Conservation (phyloP, 2,888 invertebrate species). For the Lithophane ornitopus region DNA sequence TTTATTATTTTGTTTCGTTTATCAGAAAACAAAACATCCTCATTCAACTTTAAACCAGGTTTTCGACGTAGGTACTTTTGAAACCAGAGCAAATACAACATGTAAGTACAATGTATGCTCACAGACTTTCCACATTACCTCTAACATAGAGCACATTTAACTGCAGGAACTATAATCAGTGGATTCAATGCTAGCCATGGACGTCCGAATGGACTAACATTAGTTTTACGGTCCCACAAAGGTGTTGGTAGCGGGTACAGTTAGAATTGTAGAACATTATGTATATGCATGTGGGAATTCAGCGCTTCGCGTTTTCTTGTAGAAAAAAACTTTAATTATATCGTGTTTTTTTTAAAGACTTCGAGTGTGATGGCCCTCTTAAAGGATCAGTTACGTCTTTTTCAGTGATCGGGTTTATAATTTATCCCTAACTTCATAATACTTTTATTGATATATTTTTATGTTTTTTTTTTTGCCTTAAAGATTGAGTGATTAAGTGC, state of each 20-base stretch:
- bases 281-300: slow-evolving; percentile 43
- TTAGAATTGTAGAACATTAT: slow-evolving; percentile 57
- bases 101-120: slow-evolving; percentile 33
- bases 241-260: slow-evolving; percentile 50
- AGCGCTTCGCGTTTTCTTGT: neutral
- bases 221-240: slow-evolving; percentile 60
- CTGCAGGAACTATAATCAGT: slow-evolving; percentile 58
- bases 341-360: neutral
- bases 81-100: neutral
- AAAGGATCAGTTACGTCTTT: neutral
- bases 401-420: neutral
- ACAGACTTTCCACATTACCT: slow-evolving; percentile 51
- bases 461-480: too few species aligned
- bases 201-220: slow-evolving; percentile 58
- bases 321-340: too few species aligned
- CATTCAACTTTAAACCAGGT: slow-evolving; percentile 1
- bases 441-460: too few species aligned
- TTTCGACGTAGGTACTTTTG: slow-evolving; percentile 5
- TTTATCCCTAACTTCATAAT: too few species aligned
- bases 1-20: neutral
- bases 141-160: slow-evolving; percentile 48
- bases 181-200: slow-evolving; percentile 50
- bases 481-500: neutral
- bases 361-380: neutral
- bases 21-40: neutral